Evolutionary conservation across 1,140 invertebrate species (phyloP).

Genomic region (Brachionus calyciflorus): DNA sequence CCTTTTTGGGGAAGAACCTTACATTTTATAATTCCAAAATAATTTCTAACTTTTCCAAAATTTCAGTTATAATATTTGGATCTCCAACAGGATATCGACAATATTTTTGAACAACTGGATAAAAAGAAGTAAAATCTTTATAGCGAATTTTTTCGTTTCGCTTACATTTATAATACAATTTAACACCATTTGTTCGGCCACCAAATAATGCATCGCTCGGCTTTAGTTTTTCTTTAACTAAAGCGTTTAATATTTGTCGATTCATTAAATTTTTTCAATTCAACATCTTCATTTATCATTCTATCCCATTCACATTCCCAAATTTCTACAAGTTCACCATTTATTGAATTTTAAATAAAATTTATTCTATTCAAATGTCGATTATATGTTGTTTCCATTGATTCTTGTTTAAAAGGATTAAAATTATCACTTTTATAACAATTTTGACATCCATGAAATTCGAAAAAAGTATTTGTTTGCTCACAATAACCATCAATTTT

Average conservation of each 20-base stretch:
- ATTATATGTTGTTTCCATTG: constrained; percentile 47
- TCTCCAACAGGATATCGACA: constrained; percentile 55
- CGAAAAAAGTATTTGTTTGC: constrained; percentile 39
- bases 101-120: constrained; percentile 49
- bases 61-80: constrained; percentile 53
- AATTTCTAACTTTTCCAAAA: constrained; percentile 48
- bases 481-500: constrained; percentile 17
- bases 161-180: constrained; percentile 50
- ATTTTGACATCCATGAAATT: constrained; percentile 50
- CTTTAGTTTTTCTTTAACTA: constrained; percentile 47
- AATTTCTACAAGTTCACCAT: constrained; percentile 47
- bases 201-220: constrained; percentile 55
- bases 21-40: constrained; percentile 48
- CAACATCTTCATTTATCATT: constrained; percentile 40
- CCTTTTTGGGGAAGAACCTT: no score
- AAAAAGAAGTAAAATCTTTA: constrained; percentile 55
- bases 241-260: no score
- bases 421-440: constrained; percentile 48
- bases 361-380: constrained; percentile 43
- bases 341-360: constrained; percentile 30
- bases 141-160: constrained; percentile 55
- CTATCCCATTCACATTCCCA: constrained; percentile 50
- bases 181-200: constrained; percentile 54
- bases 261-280: no score
- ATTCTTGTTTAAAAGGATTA: constrained; percentile 45